phyloP scores from a whole-genome alignment of 2,797 vertebrate genomes.

The Amblyraja radiata region DNA sequence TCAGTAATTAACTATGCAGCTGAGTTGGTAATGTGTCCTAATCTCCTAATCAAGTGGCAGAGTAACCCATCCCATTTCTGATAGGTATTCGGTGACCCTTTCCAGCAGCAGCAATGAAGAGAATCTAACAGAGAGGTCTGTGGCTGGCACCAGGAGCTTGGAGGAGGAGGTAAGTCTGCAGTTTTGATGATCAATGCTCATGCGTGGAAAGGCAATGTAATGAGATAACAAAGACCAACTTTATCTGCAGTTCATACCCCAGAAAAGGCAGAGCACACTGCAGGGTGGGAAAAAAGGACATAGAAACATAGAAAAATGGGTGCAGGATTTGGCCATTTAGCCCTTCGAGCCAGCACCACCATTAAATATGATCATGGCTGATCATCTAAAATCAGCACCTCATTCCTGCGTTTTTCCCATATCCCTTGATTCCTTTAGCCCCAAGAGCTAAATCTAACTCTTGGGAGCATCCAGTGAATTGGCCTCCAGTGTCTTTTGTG shows the following conservation, averaged over 20 bases:
- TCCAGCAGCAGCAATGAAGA: neutral
- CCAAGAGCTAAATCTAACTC: too few species aligned
- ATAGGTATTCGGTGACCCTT: neutral
- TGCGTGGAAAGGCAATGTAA: neutral
- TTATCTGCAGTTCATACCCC: neutral
- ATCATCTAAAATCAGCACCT: too few species aligned
- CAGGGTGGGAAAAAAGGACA: neutral
- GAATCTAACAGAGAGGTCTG: neutral
- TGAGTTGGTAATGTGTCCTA: neutral
- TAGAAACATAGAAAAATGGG: too few species aligned
- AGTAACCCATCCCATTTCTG: neutral
- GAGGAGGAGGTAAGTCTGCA: neutral
- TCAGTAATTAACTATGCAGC: neutral
- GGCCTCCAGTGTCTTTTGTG: too few species aligned
- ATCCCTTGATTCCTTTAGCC: too few species aligned
- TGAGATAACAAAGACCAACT: neutral
- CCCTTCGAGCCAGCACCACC: too few species aligned
- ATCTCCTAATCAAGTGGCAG: neutral
- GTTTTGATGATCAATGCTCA: neutral
- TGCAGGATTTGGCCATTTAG: too few species aligned
- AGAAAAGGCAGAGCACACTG: neutral
- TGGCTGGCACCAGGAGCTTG: neutral
- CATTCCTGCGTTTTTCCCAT: too few species aligned
- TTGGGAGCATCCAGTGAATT: too few species aligned
- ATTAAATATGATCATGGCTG: too few species aligned